Evolutionary conservation across 2,113 vertebrate species (phyloP).

Genomic region (Chrysochloris asiatica): DNA sequence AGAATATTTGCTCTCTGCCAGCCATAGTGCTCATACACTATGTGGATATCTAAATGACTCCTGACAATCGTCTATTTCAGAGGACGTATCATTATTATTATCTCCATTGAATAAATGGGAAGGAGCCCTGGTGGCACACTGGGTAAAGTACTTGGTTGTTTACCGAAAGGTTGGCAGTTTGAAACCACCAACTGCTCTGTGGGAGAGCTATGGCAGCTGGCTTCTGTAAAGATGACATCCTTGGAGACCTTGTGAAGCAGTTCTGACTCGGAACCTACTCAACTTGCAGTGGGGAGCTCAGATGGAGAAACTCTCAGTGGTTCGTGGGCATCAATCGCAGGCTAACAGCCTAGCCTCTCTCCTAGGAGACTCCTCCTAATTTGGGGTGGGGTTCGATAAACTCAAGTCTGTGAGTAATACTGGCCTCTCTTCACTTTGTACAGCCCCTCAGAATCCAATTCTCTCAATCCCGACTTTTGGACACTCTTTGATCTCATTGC

Average conservation of each 20-base stretch:
- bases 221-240: no score
- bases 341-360: background rate
- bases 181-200: no score
- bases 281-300: no score
- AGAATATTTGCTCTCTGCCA: background rate
- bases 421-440: fast-evolving
- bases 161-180: no score
- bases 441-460: fast-evolving
- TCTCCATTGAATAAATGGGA: background rate
- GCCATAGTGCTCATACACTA: background rate
- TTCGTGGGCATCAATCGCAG: no score
- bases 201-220: no score
- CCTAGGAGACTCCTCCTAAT: no score
- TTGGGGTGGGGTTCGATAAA: background rate
- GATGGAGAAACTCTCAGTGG: no score
- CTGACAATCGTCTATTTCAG: background rate
- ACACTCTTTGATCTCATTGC: background rate
- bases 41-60: background rate
- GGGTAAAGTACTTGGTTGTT: no score
- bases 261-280: no score
- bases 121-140: background rate
- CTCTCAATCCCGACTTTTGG: background rate
- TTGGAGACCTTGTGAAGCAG: no score
- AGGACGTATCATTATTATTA: background rate
- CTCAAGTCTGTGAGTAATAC: background rate